Base-by-base conservation (phyloP, 2,888 invertebrate species). In the Dryadula phaetusa region DNA sequence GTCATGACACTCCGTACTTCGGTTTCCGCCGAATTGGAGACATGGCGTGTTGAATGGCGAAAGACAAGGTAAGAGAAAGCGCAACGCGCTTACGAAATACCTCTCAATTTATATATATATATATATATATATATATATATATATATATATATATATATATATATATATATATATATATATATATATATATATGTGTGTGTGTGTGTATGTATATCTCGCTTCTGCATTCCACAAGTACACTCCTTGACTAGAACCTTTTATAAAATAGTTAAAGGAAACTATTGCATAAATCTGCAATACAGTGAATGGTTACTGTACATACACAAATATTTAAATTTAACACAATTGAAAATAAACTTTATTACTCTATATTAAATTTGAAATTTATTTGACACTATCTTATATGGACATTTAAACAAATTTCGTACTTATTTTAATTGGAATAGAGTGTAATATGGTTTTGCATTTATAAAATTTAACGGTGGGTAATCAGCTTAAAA, bases 281-380 rank as follows among this genome's bases (percentile, higher is more conserved):
- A 68, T 72, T 73, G 72, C 70, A 70, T 72, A 72, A 73, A 69
- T 72, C 69, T 68, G 64, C 66, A 28, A 56, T 64, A 72, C 70
- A 61, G 70, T 62, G 64, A 66, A 66, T 61, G 68, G 37, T 49
- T 64, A 62, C 65, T 56, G 42, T 18, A 60, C 20, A 53, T 58
- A 44, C 44, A 60, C 40, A 58, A 64, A 46, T 54, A 47, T 22
- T 64, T 58, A 2, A 16, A 10, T 8, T 1, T 8, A 4, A 34
- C 20, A 60, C n/a, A 63, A 46, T 37, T 37, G 5, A 66, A 60
- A 34, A 53, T 53, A 25, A 3, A 53, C 53, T 37, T 40, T 60
- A 61, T 16, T 8, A 1, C 2, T 14, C 32, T 6, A 0, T 0
- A 1, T n/a, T 49, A 60, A 46, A 37, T 25, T 44, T 52, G 4